A percentile compares a stretch with the other conserved stretches of the same genome.
These are phyloP conservation scores for Danio albolineatus DNA, from an alignment of 2,797 vertebrate genomes.

Conservation along the genomic window DNA sequence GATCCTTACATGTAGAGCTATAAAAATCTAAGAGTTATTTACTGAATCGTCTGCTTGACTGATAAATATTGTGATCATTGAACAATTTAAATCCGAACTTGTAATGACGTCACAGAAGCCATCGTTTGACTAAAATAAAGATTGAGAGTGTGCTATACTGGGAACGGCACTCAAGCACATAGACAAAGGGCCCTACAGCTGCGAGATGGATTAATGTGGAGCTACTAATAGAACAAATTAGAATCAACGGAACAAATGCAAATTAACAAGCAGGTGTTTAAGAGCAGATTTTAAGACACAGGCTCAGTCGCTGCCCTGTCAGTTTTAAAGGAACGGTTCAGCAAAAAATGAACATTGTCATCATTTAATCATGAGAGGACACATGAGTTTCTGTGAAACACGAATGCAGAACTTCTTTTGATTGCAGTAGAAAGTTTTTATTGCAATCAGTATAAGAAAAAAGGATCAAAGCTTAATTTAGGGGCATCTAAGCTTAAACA, in stretches of 20 bases:
- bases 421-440: neutral
- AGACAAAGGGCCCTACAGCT: constrained; percentile 19
- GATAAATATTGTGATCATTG: constrained; percentile 3
- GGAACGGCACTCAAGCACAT: constrained; percentile 3
- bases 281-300: neutral
- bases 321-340: neutral
- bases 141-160: constrained; percentile 15
- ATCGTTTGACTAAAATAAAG: neutral
- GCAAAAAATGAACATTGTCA: neutral
- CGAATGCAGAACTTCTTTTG: no score
- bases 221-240: constrained; percentile 24
- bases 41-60: constrained; percentile 8
- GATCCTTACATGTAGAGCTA: neutral
- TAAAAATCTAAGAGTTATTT: constrained; percentile 1
- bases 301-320: neutral
- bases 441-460: neutral
- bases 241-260: constrained; percentile 18
- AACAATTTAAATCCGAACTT: neutral
- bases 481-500: no score
- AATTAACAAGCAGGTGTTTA: constrained; percentile 38
- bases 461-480: no score
- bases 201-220: neutral
- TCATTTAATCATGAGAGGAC: neutral
- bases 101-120: constrained; percentile 15
- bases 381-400: neutral